Percentiles rank a stretch among this genome's conserved stretches.
Conservation (phyloP, 2,888 invertebrate species). For the Habrosyne pyritoides region DNA sequence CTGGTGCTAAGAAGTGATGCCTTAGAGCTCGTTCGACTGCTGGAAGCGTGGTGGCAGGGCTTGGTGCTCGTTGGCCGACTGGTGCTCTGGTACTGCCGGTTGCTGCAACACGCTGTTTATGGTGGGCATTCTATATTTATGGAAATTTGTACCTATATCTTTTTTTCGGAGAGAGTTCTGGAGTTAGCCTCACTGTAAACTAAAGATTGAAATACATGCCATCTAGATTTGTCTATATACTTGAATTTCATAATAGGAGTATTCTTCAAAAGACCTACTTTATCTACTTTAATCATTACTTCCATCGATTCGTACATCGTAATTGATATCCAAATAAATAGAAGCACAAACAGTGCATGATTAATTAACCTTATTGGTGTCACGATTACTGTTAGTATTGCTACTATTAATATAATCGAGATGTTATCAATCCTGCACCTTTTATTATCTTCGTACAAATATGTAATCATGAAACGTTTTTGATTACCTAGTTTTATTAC, state of each 20-base stretch:
- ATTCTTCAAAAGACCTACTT: no score
- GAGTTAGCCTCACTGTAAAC: no score
- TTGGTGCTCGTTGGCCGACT: conserved; percentile 75
- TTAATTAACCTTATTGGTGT: neutral
- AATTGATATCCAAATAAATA: no score
- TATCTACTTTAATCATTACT: no score
- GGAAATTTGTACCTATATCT: neutral
- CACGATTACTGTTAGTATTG: neutral
- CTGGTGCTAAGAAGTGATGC: conserved; percentile 70
- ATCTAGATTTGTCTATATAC: no score
- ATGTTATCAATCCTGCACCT: neutral
- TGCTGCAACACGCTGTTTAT: conserved; percentile 58
- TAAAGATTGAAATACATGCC: no score
- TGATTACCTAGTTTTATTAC: neutral
- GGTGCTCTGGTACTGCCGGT: conserved; percentile 64
- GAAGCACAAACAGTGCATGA: neutral
- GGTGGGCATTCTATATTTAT: conserved; percentile 39
- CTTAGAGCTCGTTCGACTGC: conserved; percentile 67
- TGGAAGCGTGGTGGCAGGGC: conserved; percentile 82
- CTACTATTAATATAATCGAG: neutral
- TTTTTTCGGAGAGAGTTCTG: no score
- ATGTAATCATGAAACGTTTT: conserved; percentile 21
- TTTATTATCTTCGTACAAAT: neutral
- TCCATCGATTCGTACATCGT: no score
- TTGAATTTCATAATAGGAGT: no score